Evolutionary conservation across 1,140 invertebrate species (phyloP), one percentile per base, ranked within the genome.

Genomic region (Drosophila teissieri): DNA sequence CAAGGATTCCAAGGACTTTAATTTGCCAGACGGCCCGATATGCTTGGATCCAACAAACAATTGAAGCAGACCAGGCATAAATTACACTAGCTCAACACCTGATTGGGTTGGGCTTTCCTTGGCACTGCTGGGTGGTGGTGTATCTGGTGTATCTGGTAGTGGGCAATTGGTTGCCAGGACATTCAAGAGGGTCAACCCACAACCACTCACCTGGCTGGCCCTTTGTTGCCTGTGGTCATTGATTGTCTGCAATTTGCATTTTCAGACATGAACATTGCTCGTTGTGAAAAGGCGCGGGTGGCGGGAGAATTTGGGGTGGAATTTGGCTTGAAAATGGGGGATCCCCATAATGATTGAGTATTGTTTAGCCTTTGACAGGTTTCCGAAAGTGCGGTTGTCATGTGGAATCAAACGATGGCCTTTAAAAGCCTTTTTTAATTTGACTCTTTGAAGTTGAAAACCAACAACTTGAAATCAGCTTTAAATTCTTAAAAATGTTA

Each of bases 221-320:
- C 51, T 63, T 60, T 73, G 54, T 69, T 78, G 55, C 58, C 58
- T 73, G 62, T 69, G 78, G 67, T 78, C 77, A 79, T 73, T 79
- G 77, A 79, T 73, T 79, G 76, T 64, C 77, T 67, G 76, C 77
- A 79, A 68, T 78, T 78, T 78, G 74, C 74, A 78, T 78, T 79
- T 79, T 62, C 55, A 62, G 62, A 62, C 76, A 79, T 73, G 76
- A 73, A 67, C 75, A 68, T 19, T 37, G 53, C 63, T 39, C 11
- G 37, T 24, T 49, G 53, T 53, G 53, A 46, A 67, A 68, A 53
- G 54, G 17, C 17, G 54, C 15, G 1, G 10, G 17, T 1, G 1
- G 19, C 19, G 19, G 10, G 10, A 10, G 44, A 64, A 15, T 40
- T 19, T n/a, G 42, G 58, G 31, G 11, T 15, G 17, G 7, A 22